phyloP scores from a whole-genome alignment of 2,797 vertebrate species.

The Monodelphis domestica region DNA sequence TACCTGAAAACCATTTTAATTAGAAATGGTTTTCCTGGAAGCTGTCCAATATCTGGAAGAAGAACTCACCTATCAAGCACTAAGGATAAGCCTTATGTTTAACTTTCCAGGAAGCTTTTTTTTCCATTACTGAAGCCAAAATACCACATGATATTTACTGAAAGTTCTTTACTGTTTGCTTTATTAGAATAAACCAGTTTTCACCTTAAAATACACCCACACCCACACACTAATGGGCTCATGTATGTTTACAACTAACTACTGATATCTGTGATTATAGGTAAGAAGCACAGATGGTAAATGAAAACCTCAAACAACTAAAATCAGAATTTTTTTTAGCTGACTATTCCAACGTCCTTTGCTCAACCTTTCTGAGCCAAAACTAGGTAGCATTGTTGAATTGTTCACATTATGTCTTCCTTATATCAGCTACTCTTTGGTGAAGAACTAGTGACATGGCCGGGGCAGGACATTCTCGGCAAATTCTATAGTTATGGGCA shows the following conservation, averaged over 20 bases:
- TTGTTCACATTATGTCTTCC: background rate
- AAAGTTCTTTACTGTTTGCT: background rate
- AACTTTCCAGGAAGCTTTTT: constrained; percentile 26
- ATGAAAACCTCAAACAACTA: fast-evolving
- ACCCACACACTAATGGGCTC: background rate
- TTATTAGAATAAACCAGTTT: background rate
- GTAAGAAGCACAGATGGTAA: background rate
- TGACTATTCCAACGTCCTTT: background rate
- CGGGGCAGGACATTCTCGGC: background rate
- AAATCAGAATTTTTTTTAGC: background rate
- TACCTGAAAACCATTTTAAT: constrained; percentile 44
- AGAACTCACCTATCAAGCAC: background rate
- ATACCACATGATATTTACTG: background rate
- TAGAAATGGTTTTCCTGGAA: constrained; percentile 55
- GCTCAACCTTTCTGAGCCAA: background rate
- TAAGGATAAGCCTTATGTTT: background rate
- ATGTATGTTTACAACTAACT: background rate
- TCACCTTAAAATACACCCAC: background rate
- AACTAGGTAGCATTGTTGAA: background rate
- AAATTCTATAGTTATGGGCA: background rate
- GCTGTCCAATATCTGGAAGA: constrained; percentile 12
- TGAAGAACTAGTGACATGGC: background rate
- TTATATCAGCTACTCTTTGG: background rate
- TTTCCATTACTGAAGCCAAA: background rate
- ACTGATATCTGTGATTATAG: background rate